Base-by-base conservation (phyloP, 1,140 invertebrate species). In the Brachionus rubens region DNA sequence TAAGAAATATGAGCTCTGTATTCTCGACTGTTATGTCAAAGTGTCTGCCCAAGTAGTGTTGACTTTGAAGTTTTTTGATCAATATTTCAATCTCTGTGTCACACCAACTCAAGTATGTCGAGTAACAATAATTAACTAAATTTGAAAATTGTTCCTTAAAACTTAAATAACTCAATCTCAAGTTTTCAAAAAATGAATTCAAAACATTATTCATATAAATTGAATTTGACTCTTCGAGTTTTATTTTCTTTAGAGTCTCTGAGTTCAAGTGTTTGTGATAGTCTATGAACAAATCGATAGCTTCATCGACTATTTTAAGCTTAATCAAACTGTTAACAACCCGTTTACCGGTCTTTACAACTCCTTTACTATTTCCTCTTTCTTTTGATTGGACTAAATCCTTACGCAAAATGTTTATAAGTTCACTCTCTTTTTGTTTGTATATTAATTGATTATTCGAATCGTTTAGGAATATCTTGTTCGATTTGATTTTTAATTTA, bases 51-150 rank as follows among this genome's bases (percentile, higher is more conserved):
- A 70, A 41, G 33, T 70, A 70, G 67, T 70, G 67, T 36, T 70
- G 67, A 50, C 40, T 33, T 26, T 70, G 67, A n/a, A 70, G 41
- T 24, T 70, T 70, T 70, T 70, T 70, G n/a, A 70, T 70, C 67
- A 70, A 28, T 46, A 70, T 70, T 19, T 70, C 67, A 46, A 70
- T 47, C 43, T 70, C 67, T n/a, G 67, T 70, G 41, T 50, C 47
- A 33, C 67, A 70, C 67, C 67, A 70, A 30, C 47, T 47, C 43
- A 70, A 48, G 19, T 70, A 70, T 33, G 67, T 48, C n/a, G 43
- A 48, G 10, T 70, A 70, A 19, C 67, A 70, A 19, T 70, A 30
- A 28, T 50, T 70, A 14, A 70, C 33, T 30, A 70, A 50, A 36
- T 50, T 70, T 19, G 67, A 21, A 50, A 70, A 70, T 50, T 47